Percentiles rank a stretch among this genome's conserved stretches.
Conservation (phyloP, 2,797 vertebrate genomes). For the Lophius americanus region DNA sequence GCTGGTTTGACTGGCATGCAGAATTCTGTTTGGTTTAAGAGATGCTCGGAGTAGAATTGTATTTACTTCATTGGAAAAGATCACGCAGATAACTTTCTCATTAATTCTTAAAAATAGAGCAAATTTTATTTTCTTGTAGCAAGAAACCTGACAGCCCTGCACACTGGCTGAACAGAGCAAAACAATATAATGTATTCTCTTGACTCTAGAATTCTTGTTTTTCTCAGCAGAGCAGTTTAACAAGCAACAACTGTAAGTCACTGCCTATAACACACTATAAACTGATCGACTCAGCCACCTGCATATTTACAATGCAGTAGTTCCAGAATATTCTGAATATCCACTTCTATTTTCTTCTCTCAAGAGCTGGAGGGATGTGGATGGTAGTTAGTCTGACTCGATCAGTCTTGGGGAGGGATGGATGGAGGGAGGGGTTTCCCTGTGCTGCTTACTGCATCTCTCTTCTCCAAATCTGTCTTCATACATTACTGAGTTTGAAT, state of each 20-base stretch:
- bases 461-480: conserved; percentile 60
- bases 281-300: conserved; percentile 51
- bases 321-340: conserved; percentile 45
- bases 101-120: too few relatives aligned
- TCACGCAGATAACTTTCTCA: too few relatives aligned
- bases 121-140: too few relatives aligned
- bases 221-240: conserved; percentile 12
- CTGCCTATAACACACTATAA: conserved; percentile 24
- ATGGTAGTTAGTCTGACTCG: conserved; percentile 73
- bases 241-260: conserved; percentile 54
- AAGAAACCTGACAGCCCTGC: neutral
- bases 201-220: neutral
- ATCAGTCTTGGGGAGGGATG: conserved; percentile 32
- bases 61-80: too few relatives aligned
- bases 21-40: too few relatives aligned
- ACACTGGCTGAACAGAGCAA: neutral
- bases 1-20: too few relatives aligned
- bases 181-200: neutral
- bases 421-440: conserved; percentile 59
- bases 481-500: conserved; percentile 79
- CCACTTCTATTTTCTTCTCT: conserved; percentile 34
- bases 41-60: too few relatives aligned
- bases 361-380: conserved; percentile 51
- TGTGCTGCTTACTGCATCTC: conserved; percentile 57
- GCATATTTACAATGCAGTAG: conserved; percentile 46